These are phyloP conservation scores for Mythimna impura DNA, from an alignment of 2,888 invertebrate species.

Conservation along the genomic window DNA sequence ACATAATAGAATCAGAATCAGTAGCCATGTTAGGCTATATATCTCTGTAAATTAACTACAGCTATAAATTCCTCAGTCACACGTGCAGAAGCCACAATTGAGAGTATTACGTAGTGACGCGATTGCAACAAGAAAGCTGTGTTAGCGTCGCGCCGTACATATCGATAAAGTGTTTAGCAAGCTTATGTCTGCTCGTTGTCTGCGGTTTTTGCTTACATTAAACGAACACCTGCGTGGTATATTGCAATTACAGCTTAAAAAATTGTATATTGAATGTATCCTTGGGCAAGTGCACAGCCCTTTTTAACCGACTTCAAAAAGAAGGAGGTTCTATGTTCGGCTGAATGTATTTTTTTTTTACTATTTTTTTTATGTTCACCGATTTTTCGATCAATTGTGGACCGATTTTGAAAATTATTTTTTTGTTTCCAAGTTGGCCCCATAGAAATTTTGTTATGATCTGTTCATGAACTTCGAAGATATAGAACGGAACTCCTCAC, in stretches of 20 bases:
- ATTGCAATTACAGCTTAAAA: too few species aligned
- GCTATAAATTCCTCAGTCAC: slow-evolving; percentile 3
- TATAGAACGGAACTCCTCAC: too few species aligned
- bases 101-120: not conserved
- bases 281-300: too few species aligned
- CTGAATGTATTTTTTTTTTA: too few species aligned
- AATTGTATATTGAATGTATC: not conserved
- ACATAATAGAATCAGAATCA: slow-evolving; percentile 11
- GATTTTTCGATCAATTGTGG: too few species aligned
- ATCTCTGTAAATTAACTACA: not conserved
- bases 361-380: too few species aligned
- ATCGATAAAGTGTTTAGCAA: slow-evolving; percentile 24
- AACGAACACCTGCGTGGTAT: slow-evolving; percentile 9
- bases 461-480: too few species aligned
- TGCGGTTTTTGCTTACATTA: slow-evolving; percentile 61
- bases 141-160: slow-evolving; percentile 40
- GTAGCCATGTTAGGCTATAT: not conserved
- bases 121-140: slow-evolving; percentile 33
- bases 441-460: too few species aligned
- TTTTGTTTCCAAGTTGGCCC: too few species aligned
- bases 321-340: too few species aligned
- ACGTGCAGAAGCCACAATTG: slow-evolving; percentile 11
- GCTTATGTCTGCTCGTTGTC: slow-evolving; percentile 27
- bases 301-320: too few species aligned
- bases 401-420: too few species aligned